Evolutionary conservation across 35 echinoderm and acorn worm genomes (phyloP).

Genomic region (Apostichopus californicus): DNA sequence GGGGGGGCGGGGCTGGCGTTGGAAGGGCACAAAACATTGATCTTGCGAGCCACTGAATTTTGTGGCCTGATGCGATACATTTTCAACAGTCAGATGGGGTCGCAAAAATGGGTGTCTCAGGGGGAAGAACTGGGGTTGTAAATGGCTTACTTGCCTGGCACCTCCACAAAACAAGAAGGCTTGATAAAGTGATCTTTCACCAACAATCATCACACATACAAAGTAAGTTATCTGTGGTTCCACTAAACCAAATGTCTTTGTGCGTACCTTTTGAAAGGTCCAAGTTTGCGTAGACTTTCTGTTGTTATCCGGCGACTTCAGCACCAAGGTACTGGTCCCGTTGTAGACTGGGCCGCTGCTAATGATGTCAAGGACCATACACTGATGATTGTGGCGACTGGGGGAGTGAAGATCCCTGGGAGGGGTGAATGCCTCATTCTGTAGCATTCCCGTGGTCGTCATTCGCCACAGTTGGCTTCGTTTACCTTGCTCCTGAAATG

Average conservation of each 20-base stretch:
- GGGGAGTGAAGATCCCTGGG: slow-evolving; percentile 69
- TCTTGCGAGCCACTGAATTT: too few relatives aligned
- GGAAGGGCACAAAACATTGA: too few relatives aligned
- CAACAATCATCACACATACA: too few relatives aligned
- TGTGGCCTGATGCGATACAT: too few relatives aligned
- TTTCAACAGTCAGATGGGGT: too few relatives aligned
- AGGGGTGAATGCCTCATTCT: slow-evolving; percentile 81
- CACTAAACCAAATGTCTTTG: background rate
- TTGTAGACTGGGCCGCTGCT: slow-evolving; percentile 40
- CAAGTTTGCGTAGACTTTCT: slow-evolving; percentile 84
- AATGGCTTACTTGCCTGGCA: too few relatives aligned
- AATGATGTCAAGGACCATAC: slow-evolving; percentile 83
- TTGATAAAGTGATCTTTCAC: too few relatives aligned
- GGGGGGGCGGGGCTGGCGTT: too few relatives aligned
- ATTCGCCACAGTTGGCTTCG: slow-evolving; percentile 93
- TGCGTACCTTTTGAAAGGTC: slow-evolving; percentile 78
- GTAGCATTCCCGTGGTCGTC: slow-evolving; percentile 81
- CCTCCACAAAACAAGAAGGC: too few relatives aligned
- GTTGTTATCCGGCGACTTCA: slow-evolving; percentile 71
- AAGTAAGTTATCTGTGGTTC: too few relatives aligned
- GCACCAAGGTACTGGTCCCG: slow-evolving; percentile 59
- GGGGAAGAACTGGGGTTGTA: too few relatives aligned
- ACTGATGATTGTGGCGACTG: slow-evolving; percentile 30
- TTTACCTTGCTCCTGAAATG: slow-evolving; percentile 78
- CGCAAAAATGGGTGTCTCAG: too few relatives aligned